Percentiles rank a stretch among this genome's conserved stretches.
Conservation (phyloP, 2,113 vertebrate species). For the Macaca mulatta region DNA sequence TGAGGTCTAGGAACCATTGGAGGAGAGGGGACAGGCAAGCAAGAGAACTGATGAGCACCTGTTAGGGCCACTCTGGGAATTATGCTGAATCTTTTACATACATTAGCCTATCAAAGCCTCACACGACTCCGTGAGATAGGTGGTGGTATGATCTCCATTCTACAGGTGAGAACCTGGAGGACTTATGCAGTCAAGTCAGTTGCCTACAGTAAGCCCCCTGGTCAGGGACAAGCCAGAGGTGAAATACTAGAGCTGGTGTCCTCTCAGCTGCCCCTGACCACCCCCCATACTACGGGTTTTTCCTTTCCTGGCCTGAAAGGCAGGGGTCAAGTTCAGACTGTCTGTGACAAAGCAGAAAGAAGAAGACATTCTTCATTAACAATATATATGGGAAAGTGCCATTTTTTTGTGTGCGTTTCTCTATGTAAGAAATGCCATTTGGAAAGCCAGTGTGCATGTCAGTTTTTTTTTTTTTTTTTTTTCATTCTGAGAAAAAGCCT, state of each 20-base stretch:
- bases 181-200: neutral
- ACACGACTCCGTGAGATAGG: neutral
- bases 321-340: neutral
- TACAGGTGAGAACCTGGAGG: neutral
- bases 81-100: neutral
- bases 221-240: no score
- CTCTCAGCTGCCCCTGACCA: neutral
- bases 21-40: neutral
- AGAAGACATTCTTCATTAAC: constrained; percentile 59
- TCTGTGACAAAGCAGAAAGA: constrained; percentile 41
- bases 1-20: neutral
- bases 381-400: constrained; percentile 65
- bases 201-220: neutral
- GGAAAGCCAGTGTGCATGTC: constrained; percentile 73
- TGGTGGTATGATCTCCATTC: neutral
- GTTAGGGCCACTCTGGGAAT: neutral
- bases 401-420: constrained; percentile 70
- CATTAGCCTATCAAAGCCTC: neutral
- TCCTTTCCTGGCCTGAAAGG: neutral
- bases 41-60: neutral
- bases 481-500: constrained; percentile 72
- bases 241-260: neutral
- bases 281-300: neutral
- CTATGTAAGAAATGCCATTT: constrained; percentile 72
- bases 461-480: constrained; percentile 17